phyloP scores from a whole-genome alignment of 2,888 invertebrate genomes.

The Adelognathus sp. region DNA sequence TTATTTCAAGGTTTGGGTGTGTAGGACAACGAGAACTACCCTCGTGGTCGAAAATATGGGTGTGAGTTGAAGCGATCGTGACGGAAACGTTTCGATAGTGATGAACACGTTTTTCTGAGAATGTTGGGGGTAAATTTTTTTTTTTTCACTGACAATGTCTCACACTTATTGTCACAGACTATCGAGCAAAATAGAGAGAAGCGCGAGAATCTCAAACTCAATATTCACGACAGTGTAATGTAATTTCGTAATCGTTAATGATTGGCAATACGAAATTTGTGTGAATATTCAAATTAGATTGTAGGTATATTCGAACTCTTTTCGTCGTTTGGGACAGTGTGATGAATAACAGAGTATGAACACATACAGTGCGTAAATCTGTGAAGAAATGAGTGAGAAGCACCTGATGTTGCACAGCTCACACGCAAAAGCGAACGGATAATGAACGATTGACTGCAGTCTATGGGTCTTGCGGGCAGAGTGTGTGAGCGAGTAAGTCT shows the following conservation, averaged over 20 bases:
- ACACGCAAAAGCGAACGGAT: constrained; percentile 10
- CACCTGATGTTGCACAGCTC: constrained; percentile 34
- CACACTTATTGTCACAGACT: neutral
- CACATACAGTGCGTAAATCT: constrained; percentile 49
- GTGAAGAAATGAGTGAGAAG: constrained; percentile 22
- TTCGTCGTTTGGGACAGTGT: too few relatives aligned
- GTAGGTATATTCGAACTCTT: too few relatives aligned
- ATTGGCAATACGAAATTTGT: neutral
- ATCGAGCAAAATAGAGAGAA: too few relatives aligned
- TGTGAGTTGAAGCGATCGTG: neutral
- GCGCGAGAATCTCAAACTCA: too few relatives aligned
- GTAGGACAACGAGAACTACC: neutral
- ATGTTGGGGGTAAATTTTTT: neutral
- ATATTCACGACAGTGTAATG: too few relatives aligned
- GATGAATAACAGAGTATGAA: too few relatives aligned
- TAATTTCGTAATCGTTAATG: too few relatives aligned
- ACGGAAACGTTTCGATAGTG: neutral
- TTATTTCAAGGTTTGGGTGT: constrained; percentile 44
- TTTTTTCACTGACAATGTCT: neutral
- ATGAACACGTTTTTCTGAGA: neutral
- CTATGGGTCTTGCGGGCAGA: constrained; percentile 39
- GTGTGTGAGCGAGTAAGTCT: constrained; percentile 17
- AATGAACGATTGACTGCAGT: constrained; percentile 11
- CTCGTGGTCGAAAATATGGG: neutral
- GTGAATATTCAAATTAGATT: too few relatives aligned